Base-by-base conservation (phyloP, 2,888 invertebrate species). In the Sarcophaga subvicina region DNA sequence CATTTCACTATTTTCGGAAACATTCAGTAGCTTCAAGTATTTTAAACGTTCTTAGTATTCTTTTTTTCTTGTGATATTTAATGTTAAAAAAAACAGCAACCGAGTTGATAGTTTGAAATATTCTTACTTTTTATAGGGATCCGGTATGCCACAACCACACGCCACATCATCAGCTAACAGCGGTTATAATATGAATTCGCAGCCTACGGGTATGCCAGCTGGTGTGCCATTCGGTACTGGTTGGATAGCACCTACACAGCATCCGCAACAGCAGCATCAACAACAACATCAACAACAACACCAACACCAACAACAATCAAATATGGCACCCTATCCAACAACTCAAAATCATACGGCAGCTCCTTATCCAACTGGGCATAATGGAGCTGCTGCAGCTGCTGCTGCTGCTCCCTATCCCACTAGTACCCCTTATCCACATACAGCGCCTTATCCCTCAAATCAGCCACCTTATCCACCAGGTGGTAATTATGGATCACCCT, bases 191-290 rank as follows among this genome's bases (percentile, higher is more conserved):
- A 81, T 86, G 22, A 79, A 88, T 81, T 78, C 86, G 71, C 83
- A 84, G 27, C 84, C 84, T 85, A 62, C 86, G 27, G 88, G 89
- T 64, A 88, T 88, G 83, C 87, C 88, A 54, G 86, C 82, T 83
- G 90, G 89, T 85, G 91, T 90, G 70, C 93, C 93, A 77, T 93
- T 93, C 86, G 93, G 93, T 89, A 91, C 91, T 88, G 93, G 93
- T 89, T 93, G 92, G 91, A 87, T 88, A 73, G 89, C 90, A 73
- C 91, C 92, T 89, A 89, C 90, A 81, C 91, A 91, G 80, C 90
- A 90, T 83, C 89, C 87, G 45, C 91, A 89, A 84, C 91, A 76
- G 88, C 89, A 91, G 71, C 90, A 89, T n/a, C 89, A 84, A 27
- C 87, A 89, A 72, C 79, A 80, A 47, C 89, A 37, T 0, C 89